Percentiles rank a stretch among this genome's conserved stretches.
These are phyloP conservation scores for Omphaloscelis lunosa DNA, from an alignment of 2,888 invertebrate species.

Conservation along the genomic window DNA sequence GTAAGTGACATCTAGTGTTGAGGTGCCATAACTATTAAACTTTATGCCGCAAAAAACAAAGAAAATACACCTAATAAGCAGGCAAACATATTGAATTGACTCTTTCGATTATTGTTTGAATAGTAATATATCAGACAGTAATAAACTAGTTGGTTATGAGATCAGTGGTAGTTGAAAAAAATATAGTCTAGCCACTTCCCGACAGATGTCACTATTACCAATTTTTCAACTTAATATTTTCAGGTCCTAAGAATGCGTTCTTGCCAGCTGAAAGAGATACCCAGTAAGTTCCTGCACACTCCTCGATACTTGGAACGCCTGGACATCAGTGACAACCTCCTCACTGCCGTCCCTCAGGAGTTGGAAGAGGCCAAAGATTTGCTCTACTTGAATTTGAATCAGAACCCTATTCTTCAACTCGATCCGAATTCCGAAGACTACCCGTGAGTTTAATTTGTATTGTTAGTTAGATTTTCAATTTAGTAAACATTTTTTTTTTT, in stretches of 20 bases:
- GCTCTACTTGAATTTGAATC: conserved; percentile 92
- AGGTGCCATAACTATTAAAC: conserved; percentile 5
- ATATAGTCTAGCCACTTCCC: conserved; percentile 6
- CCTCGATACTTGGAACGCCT: conserved; percentile 92
- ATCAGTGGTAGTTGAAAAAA: background rate
- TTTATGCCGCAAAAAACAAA: background rate
- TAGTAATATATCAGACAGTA: background rate
- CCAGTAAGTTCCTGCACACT: conserved; percentile 92
- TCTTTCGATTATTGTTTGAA: background rate
- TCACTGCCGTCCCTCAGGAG: conserved; percentile 91
- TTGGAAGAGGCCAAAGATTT: conserved; percentile 91
- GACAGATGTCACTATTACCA: conserved; percentile 40
- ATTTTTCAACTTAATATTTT: background rate
- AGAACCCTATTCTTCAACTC: conserved; percentile 92
- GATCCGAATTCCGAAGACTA: conserved; percentile 80
- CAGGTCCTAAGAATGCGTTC: conserved; percentile 93
- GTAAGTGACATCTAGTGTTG: conserved; percentile 80
- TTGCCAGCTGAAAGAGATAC: conserved; percentile 91
- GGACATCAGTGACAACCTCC: conserved; percentile 92
- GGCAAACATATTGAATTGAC: background rate
- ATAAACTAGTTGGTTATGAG: background rate
- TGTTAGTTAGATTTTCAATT: background rate
- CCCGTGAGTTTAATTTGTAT: conserved; percentile 69
- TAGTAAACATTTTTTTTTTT: background rate
- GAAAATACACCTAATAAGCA: background rate